Base-by-base conservation (phyloP, 2,113 vertebrate genomes). In the Ariopsis seemanni region DNA sequence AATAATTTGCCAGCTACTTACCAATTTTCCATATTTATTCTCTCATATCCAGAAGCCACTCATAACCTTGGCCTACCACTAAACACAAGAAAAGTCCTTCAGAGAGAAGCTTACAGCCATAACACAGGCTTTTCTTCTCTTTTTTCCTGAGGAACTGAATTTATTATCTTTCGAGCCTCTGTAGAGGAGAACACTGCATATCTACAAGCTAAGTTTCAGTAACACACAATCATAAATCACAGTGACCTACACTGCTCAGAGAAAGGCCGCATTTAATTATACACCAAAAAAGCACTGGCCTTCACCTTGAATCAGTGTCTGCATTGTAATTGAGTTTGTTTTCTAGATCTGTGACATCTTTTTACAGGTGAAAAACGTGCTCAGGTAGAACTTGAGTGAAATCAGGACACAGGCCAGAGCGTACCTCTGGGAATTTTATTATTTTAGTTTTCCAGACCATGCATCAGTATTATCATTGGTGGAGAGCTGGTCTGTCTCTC, bases 271-370 rank as follows among this genome's bases (percentile, higher is more conserved):
- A 88, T 88, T 88, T 81, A 86, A 86, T 82, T 81, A 90, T 75
- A 10, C 69, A 48, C 74, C 27, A 14, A 58, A 85, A 42, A 86
- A 62, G 80, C 18, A 30, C 14, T 25, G 50, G 52, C 71, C 77
- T 87, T 89, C 75, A 63, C 30, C 7, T 85, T 86, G 67, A 83
- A 86, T 86, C 30, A 65, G n/a, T 34, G 65, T 75, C 89, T 86
- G 80, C 50, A 42, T 34, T 90, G 78, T 90, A 90, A 93, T 89
- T 86, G n/a, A 48, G 89, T 93, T 91, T 91, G 6, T 82, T 22
- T 60, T 91, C 85, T 84, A 60, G 82, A 78, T 72, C 81, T 83
- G 58, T 55, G 52, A 55, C 74, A 34, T 57, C 58, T 53, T 67
- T 88, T 84, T 48, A 85, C 82, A 90, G 72, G 82, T 85, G 88